phyloP scores from a whole-genome alignment of 2,888 invertebrate genomes.

The Argyra leucocephala region DNA sequence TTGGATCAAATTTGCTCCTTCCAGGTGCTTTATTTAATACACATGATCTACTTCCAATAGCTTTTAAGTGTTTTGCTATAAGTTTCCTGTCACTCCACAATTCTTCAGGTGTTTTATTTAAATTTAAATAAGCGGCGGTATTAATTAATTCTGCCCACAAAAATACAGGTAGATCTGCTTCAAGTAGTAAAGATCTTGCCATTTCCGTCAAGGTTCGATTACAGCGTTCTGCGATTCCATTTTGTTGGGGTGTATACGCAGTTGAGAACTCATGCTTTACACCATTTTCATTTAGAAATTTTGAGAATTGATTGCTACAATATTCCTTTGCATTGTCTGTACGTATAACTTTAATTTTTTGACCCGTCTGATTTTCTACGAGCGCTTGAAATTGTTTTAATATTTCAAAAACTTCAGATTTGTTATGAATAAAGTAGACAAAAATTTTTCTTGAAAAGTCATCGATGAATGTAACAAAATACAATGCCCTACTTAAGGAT shows the following conservation, averaged over 20 bases:
- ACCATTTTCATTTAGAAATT: conserved; percentile 26
- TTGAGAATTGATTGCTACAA: conserved; percentile 19
- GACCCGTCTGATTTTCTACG: conserved; percentile 14
- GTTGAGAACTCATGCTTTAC: conserved; percentile 23
- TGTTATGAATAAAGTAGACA: conserved; percentile 23
- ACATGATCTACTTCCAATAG: conserved; percentile 24
- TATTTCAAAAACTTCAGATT: conserved; percentile 17
- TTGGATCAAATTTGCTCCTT: conserved; percentile 18
- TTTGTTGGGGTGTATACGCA: conserved; percentile 20
- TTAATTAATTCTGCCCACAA: too few species aligned
- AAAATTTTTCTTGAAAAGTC: conserved; percentile 28
- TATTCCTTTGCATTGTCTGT: conserved; percentile 28
- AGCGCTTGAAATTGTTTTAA: conserved; percentile 16
- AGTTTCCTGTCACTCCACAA: conserved; percentile 21
- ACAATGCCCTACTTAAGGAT: conserved; percentile 25
- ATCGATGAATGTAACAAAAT: conserved; percentile 31
- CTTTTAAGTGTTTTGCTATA: conserved; percentile 21
- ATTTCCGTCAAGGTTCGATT: conserved; percentile 19
- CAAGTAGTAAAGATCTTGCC: conserved; percentile 18
- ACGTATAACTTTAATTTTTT: conserved; percentile 17
- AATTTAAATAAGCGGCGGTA: conserved; percentile 10
- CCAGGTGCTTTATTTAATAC: conserved; percentile 18
- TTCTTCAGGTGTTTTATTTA: conserved; percentile 17
- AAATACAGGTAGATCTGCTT: conserved; percentile 17
- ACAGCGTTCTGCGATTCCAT: conserved; percentile 16